phyloP scores from a whole-genome alignment of 2,797 vertebrate species.

The Microchirus variegatus region DNA sequence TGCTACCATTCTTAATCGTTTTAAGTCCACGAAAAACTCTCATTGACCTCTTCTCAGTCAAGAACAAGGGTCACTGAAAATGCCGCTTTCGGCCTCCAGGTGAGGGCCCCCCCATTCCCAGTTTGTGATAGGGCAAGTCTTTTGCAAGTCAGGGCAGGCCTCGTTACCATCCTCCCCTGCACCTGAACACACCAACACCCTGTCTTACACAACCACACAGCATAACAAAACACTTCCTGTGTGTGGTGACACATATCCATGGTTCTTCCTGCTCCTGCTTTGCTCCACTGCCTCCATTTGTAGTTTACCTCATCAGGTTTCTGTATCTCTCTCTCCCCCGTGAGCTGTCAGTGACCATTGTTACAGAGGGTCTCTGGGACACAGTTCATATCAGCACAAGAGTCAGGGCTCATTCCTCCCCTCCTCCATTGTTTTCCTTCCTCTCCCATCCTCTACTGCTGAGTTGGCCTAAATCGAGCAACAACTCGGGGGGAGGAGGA shows the following conservation, averaged over 20 bases:
- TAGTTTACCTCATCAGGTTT: no score
- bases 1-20: neutral
- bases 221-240: constrained; percentile 69
- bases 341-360: constrained; percentile 73
- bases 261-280: constrained; percentile 57
- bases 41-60: constrained; percentile 22
- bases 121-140: constrained; percentile 46
- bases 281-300: constrained; percentile 47
- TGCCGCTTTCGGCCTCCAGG: constrained; percentile 35
- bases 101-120: constrained; percentile 18
- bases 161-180: constrained; percentile 36
- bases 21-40: constrained; percentile 7
- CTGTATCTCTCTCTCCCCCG: constrained; percentile 48
- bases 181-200: constrained; percentile 68
- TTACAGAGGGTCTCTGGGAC: constrained; percentile 59
- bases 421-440: constrained; percentile 74
- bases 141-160: constrained; percentile 70
- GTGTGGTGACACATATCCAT: constrained; percentile 71
- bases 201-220: constrained; percentile 51
- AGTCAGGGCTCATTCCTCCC: constrained; percentile 64
- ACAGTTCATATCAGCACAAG: constrained; percentile 67
- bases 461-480: constrained; percentile 69
- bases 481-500: constrained; percentile 49
- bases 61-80: constrained; percentile 40
- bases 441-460: constrained; percentile 71